phyloP scores from a whole-genome alignment of 2,888 invertebrate species.

The Dicranocentrus wangi region DNA sequence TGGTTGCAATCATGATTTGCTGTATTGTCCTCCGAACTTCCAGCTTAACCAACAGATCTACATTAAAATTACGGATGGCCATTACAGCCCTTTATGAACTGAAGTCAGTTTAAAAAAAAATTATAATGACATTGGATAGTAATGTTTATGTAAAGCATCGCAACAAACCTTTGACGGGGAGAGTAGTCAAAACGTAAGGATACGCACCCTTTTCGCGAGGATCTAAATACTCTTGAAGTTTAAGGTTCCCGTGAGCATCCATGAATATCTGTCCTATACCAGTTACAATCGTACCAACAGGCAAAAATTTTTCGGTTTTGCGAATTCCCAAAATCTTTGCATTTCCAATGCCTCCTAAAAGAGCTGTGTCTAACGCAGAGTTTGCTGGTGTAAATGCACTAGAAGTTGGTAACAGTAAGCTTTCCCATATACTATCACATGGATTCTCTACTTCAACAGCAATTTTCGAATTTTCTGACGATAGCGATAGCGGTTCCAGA shows the following conservation, averaged over 20 bases:
- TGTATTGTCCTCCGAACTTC: conserved; percentile 62
- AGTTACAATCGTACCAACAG: conserved; percentile 69
- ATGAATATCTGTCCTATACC: conserved; percentile 67
- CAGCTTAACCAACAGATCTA: conserved; percentile 61
- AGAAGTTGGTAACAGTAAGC: conserved; percentile 66
- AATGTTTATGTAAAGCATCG: not conserved
- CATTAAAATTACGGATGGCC: not conserved
- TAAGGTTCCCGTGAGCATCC: conserved; percentile 52
- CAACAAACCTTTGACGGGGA: conserved; percentile 67
- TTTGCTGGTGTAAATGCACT: conserved; percentile 70
- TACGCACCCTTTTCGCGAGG: conserved; percentile 19
- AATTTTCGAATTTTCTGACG: not conserved
- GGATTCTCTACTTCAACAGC: conserved; percentile 68
- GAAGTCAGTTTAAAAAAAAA: not conserved
- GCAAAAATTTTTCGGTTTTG: conserved; percentile 70
- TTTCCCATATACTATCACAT: conserved; percentile 66
- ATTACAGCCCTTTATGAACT: too few relatives aligned
- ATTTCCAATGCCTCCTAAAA: conserved; percentile 68
- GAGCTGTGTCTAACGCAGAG: conserved; percentile 61
- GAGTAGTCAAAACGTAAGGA: conserved; percentile 68
- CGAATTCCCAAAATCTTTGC: conserved; percentile 68
- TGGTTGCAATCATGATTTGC: conserved; percentile 49
- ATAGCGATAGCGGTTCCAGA: conserved; percentile 21
- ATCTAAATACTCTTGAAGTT: conserved; percentile 32
- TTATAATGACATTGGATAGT: not conserved